Base-by-base conservation (phyloP, 2,797 vertebrate genomes). In the Clamator glandarius region DNA sequence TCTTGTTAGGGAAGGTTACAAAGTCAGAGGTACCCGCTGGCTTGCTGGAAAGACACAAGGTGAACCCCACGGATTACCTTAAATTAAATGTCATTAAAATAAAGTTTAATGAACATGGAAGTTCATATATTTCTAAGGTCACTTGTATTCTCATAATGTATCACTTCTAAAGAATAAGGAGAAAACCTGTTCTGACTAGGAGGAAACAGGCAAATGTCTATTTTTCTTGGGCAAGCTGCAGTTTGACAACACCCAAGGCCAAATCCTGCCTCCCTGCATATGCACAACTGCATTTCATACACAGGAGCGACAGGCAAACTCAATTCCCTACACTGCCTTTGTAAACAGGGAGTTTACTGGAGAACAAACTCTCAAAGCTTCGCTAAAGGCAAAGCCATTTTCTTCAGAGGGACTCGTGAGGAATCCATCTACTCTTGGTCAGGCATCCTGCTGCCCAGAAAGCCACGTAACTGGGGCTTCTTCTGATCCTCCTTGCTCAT, bases 261-360 rank as follows among this genome's bases (percentile, higher is more conserved):
- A 64, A 55, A 51, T 70, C 82, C 77, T 35, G 28, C 58, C 52
- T 57, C 58, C 39, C 57, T 5, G 8, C 15, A 9, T 7, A 25
- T 4, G 17, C 1, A 3, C 72, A 6, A 3, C 3, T 21, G 84
- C 25, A 44, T 55, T 51, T n/a, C 2, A 6, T 57, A 57, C 19
- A 11, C 9, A 23, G 39, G 23, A 54, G 18, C 1, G 0, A 35
- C 9, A 31, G 35, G 44, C 33, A 28, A 29, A 48, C 62, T 36
- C 12, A 1, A 15, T 6, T 46, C 58, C 46, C 39, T 29, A 6
- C 12, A 0, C n/a, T 1, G 1, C 7, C 33, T 41, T 24, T 61
- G 29, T 28, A 25, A 21, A 58, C 48, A 62, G 44, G 4, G 26
- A 28, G 35, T 23, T 66, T n/a, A 42, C 39, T 11, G 54, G 35